Evolutionary conservation across 1,140 invertebrate genomes (phyloP).

Genomic region (Hylaeus volcanicus): DNA sequence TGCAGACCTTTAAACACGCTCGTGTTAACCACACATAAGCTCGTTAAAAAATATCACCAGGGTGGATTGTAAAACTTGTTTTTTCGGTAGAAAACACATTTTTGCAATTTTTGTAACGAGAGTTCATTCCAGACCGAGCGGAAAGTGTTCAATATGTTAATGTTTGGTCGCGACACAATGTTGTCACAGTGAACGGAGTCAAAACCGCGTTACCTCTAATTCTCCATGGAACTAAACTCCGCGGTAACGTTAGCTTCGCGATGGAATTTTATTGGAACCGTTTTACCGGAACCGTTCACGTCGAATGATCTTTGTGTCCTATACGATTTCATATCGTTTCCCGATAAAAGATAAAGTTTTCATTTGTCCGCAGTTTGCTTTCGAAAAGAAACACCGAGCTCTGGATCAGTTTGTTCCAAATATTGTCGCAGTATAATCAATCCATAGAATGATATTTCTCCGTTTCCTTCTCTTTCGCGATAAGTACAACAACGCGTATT

Average conservation of each 20-base stretch:
- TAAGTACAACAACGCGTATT: no score
- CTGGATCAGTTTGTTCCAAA: no score
- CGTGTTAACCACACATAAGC: no score
- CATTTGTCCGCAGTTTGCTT: not conserved
- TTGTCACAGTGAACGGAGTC: conserved; percentile 68
- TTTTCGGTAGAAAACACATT: no score
- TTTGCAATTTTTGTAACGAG: not conserved
- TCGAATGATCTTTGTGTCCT: not conserved
- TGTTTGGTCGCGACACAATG: conserved; percentile 64
- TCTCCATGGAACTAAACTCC: conserved; percentile 73
- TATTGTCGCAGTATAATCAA: no score
- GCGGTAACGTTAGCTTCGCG: conserved; percentile 19
- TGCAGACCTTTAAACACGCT: no score
- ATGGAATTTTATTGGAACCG: conserved; percentile 60
- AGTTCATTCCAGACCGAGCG: no score
- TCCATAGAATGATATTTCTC: no score
- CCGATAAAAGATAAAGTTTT: conserved; percentile 3
- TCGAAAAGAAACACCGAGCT: not conserved
- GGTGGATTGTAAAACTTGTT: no score
- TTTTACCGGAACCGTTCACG: conserved; percentile 4
- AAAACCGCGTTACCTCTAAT: conserved; percentile 74
- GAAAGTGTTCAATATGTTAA: conserved; percentile 34
- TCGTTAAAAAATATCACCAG: no score
- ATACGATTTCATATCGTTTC: no score
- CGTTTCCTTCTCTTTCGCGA: no score